Percentiles rank a stretch among this genome's conserved stretches.
These are phyloP conservation scores for Agonopterix arenella DNA, from an alignment of 2,888 invertebrate genomes.

Conservation along the genomic window DNA sequence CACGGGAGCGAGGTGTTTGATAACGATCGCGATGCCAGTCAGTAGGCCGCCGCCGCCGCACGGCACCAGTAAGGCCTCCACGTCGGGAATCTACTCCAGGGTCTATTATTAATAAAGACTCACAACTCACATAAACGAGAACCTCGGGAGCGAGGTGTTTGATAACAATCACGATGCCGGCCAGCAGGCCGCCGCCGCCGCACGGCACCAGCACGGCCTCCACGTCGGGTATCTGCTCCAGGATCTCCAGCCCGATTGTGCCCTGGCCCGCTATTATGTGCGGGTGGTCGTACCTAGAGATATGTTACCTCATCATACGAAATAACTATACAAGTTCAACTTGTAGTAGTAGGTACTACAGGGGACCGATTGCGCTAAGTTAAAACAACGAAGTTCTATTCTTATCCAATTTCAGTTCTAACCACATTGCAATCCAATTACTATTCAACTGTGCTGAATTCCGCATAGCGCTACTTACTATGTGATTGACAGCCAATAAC, in stretches of 20 bases:
- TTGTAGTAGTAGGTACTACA: neutral
- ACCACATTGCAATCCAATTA: no score
- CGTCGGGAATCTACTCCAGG: constrained; percentile 89
- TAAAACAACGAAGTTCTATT: no score
- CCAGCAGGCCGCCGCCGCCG: constrained; percentile 95
- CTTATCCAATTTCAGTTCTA: no score
- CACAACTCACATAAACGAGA: constrained; percentile 86
- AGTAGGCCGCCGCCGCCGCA: constrained; percentile 96
- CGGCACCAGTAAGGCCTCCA: constrained; percentile 94
- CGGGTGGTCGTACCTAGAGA: constrained; percentile 92
- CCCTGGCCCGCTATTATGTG: constrained; percentile 97
- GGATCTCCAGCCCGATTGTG: constrained; percentile 93
- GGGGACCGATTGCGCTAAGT: no score
- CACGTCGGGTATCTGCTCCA: constrained; percentile 91
- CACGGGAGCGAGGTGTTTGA: constrained; percentile 89
- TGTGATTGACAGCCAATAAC: no score
- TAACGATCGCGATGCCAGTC: constrained; percentile 92
- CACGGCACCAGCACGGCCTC: constrained; percentile 95
- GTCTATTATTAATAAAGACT: constrained; percentile 36
- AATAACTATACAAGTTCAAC: neutral
- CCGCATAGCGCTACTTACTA: no score
- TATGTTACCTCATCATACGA: neutral
- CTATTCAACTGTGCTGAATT: no score
- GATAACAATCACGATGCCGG: constrained; percentile 92
- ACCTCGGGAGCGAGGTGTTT: constrained; percentile 90